A percentile compares a stretch with the other conserved stretches of the same genome.
These are phyloP conservation scores for Anneissia japonica DNA, from an alignment of 35 echinoderm and acorn worm genomes.

Conservation along the genomic window DNA sequence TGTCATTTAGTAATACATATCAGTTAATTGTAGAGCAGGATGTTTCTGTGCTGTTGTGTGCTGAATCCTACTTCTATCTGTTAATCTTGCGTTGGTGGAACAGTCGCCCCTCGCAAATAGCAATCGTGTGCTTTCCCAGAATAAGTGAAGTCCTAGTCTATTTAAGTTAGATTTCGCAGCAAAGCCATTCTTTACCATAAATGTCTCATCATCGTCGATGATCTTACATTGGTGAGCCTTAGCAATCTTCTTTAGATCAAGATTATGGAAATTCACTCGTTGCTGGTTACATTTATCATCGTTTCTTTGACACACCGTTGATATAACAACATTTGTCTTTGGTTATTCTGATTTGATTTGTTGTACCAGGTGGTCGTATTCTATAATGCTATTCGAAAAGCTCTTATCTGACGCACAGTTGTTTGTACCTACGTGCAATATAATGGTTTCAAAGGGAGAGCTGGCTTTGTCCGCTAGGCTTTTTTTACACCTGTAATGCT, in stretches of 20 bases:
- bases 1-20: background rate
- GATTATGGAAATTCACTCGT: constrained; percentile 8
- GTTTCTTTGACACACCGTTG: constrained; percentile 6
- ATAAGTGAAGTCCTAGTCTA: background rate
- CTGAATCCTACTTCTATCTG: no score
- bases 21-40: background rate
- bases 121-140: background rate
- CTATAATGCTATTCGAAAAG: background rate
- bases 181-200: constrained; percentile 7
- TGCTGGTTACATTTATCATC: background rate
- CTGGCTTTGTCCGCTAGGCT: background rate
- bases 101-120: background rate
- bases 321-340: background rate
- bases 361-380: background rate
- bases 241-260: background rate
- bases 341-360: background rate
- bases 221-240: constrained; percentile 1
- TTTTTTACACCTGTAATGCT: background rate
- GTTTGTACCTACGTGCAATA: constrained; percentile 37
- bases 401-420: background rate
- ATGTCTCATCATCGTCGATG: constrained; percentile 28
- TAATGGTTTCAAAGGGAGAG: background rate
- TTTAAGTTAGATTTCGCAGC: background rate
- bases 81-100: no score
- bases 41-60: no score